Evolutionary conservation across 1,140 invertebrate species (phyloP).

Genomic region (Heterodera carotae): DNA sequence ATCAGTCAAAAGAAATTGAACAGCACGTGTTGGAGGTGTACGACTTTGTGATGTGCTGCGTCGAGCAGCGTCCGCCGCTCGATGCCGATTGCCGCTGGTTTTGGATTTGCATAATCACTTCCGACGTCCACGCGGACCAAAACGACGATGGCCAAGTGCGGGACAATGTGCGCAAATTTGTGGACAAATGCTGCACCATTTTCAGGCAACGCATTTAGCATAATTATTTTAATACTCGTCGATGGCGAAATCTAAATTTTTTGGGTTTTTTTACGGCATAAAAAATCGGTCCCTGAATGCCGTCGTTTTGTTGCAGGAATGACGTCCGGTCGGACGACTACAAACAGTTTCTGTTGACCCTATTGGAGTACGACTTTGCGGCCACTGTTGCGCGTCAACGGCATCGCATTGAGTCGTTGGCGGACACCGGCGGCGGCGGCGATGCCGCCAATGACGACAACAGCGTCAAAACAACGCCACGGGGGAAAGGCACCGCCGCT

Average conservation of each 20-base stretch:
- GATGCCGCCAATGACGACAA: neutral
- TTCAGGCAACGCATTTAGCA: too few relatives aligned
- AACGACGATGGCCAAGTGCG: constrained; percentile 9
- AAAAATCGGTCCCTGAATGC: neutral
- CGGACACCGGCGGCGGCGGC: too few relatives aligned
- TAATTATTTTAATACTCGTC: neutral
- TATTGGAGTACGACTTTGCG: constrained; percentile 25
- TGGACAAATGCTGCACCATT: neutral
- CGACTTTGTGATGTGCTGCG: constrained; percentile 13
- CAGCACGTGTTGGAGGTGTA: constrained; percentile 11
- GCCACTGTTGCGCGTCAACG: neutral
- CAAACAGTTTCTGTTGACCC: constrained; percentile 6
- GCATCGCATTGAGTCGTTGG: neutral
- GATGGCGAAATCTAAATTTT: neutral
- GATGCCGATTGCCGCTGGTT: neutral
- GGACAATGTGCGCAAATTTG: constrained; percentile 10
- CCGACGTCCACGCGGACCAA: neutral
- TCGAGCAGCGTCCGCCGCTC: neutral
- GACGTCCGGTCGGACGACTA: constrained; percentile 6
- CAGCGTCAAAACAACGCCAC: too few relatives aligned
- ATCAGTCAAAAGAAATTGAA: neutral
- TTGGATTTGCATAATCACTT: constrained; percentile 14
- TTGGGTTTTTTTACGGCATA: neutral
- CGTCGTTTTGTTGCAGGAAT: neutral
- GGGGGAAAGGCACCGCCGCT: too few relatives aligned